A percentile compares a stretch with the other conserved stretches of the same genome.
phyloP scores from a whole-genome alignment of 2,888 invertebrate genomes.

The Eilema sororculum region DNA sequence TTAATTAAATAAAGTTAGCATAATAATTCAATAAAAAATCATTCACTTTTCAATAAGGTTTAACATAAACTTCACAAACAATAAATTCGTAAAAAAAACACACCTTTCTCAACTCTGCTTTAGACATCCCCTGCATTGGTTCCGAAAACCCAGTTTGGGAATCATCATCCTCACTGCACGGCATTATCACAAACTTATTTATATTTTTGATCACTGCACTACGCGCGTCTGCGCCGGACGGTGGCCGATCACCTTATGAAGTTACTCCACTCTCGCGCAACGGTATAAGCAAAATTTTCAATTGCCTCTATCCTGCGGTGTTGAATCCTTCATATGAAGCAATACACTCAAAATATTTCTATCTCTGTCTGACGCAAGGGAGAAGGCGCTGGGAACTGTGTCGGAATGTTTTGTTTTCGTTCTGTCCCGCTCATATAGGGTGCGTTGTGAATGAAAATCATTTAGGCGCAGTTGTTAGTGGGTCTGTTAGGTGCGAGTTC shows the following conservation, averaged over 20 bases:
- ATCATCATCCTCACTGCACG: conserved; percentile 89
- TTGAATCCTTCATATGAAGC: conserved; percentile 64
- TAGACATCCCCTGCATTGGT: conserved; percentile 87
- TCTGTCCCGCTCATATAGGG: conserved; percentile 75
- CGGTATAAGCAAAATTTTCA: conserved; percentile 71
- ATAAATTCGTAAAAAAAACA: conserved; percentile 36
- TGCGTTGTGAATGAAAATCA: conserved; percentile 74
- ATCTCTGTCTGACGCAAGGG: conserved; percentile 60
- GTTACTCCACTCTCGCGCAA: conserved; percentile 61
- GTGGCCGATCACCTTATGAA: conserved; percentile 61
- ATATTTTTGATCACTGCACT: conserved; percentile 14
- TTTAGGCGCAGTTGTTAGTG: conserved; percentile 56
- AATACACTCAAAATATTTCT: conserved; percentile 51
- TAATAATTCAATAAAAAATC: neutral
- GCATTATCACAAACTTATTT: conserved; percentile 74
- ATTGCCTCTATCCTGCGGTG: conserved; percentile 70
- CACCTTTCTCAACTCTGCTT: conserved; percentile 91
- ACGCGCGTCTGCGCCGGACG: conserved; percentile 58
- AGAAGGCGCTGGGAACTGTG: conserved; percentile 78
- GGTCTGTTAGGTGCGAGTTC: conserved; percentile 56
- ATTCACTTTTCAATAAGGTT: neutral
- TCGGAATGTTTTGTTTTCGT: conserved; percentile 86
- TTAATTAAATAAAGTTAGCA: neutral
- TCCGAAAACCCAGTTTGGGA: conserved; percentile 84
- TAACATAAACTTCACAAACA: neutral